Evolutionary conservation across 2,797 vertebrate species (phyloP).

Genomic region (Iguana delicatissima): DNA sequence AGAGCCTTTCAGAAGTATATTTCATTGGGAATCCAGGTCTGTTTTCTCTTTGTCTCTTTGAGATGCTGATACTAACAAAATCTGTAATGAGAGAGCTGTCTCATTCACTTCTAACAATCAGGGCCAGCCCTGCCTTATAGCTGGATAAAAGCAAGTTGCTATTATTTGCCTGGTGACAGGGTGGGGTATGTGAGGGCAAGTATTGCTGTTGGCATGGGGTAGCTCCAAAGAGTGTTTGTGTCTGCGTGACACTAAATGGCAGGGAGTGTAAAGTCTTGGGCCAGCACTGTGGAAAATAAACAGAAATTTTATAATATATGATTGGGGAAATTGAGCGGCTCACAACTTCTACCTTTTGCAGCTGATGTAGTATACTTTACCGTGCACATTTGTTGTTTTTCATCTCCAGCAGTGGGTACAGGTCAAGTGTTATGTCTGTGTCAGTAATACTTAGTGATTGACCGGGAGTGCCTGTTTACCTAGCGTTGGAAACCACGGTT

Average conservation of each 20-base stretch:
- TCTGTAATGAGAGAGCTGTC: constrained; percentile 7
- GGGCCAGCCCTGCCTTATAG: neutral
- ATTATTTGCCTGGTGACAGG: neutral
- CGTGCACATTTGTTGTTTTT: neutral
- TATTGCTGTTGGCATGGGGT: neutral
- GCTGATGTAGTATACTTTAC: neutral
- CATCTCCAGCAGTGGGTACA: neutral
- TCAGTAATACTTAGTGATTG: neutral
- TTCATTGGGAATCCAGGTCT: neutral
- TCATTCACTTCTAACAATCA: neutral
- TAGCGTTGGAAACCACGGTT: neutral
- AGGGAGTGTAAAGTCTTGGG: neutral
- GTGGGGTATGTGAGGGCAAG: neutral
- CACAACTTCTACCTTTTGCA: neutral
- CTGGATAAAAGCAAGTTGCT: neutral
- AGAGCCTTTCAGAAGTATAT: neutral
- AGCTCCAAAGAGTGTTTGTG: neutral
- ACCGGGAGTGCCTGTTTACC: neutral
- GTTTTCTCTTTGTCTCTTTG: neutral
- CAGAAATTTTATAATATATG: neutral
- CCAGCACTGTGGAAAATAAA: neutral
- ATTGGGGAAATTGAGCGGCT: neutral
- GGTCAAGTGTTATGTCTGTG: neutral
- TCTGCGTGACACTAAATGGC: neutral
- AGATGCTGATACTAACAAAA: constrained; percentile 4